Evolutionary conservation across 2,113 vertebrate species (phyloP).

Genomic region (Odocoileus virginianus): DNA sequence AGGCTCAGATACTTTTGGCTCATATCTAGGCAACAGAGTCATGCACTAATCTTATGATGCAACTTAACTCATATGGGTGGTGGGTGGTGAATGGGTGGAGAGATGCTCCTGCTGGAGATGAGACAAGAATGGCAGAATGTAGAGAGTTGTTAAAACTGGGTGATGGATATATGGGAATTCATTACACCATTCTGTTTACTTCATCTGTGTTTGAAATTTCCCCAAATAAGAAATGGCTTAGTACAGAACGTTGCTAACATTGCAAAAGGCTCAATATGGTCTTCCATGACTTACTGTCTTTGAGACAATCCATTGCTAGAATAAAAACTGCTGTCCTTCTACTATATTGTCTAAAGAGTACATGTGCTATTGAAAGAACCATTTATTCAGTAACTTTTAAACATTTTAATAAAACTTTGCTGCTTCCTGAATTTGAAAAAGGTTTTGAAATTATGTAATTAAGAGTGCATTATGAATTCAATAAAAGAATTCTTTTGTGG

Average conservation of each 20-base stretch:
- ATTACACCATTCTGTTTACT: not conserved
- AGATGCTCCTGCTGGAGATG: not conserved
- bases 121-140: not conserved
- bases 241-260: constrained; percentile 4
- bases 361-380: not conserved
- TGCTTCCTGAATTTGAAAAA: not conserved
- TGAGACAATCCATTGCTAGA: not conserved
- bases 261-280: not conserved
- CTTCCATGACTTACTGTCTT: not conserved
- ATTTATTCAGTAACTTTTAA: not conserved
- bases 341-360: not conserved
- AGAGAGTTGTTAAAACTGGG: not conserved
- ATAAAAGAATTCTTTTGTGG: not conserved
- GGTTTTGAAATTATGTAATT: not conserved
- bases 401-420: not conserved
- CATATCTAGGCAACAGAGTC: constrained; percentile 26
- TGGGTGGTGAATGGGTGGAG: not conserved
- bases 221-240: not conserved
- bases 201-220: constrained; percentile 9
- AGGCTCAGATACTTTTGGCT: not conserved
- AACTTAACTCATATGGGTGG: constrained; percentile 9
- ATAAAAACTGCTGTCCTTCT: constrained; percentile 3
- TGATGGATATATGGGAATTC: not conserved
- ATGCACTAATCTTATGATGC: not conserved
- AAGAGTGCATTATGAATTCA: not conserved